Evolutionary conservation across 2,888 invertebrate species (phyloP).

Genomic region (Pseudeuparius sepicola): DNA sequence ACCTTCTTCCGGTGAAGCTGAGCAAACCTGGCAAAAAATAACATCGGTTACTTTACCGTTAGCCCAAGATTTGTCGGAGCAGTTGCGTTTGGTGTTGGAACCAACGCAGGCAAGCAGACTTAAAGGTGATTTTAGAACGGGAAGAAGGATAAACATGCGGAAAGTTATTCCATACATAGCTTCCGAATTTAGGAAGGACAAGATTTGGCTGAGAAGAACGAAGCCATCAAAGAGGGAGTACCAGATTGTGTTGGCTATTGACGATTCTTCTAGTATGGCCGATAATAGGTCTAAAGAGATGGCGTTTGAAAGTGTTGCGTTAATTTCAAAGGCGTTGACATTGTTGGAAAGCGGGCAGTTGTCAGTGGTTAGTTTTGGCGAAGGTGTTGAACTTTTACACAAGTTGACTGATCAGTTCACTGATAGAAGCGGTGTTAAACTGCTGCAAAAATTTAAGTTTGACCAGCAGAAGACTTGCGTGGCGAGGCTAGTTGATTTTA

Average conservation of each 20-base stretch:
- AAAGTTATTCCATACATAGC: conserved; percentile 98
- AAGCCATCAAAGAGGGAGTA: conserved; percentile 94
- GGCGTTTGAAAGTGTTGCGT: conserved; percentile 88
- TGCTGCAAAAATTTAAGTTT: conserved; percentile 75
- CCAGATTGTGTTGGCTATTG: conserved; percentile 91
- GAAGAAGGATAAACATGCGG: conserved; percentile 95
- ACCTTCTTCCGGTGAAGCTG: conserved; percentile 40
- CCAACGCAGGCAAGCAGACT: conserved; percentile 88
- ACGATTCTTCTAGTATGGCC: conserved; percentile 90
- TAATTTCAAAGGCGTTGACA: conserved; percentile 82
- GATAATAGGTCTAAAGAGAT: conserved; percentile 82
- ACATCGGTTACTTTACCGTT: conserved; percentile 50
- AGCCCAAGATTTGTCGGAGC: conserved; percentile 84
- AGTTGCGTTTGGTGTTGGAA: conserved; percentile 86
- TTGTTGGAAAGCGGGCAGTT: conserved; percentile 91
- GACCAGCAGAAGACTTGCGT: conserved; percentile 84
- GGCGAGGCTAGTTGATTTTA: conserved; percentile 70
- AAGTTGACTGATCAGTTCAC: conserved; percentile 78
- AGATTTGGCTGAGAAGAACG: conserved; percentile 94
- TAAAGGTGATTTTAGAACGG: conserved; percentile 93
- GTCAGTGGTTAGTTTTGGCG: conserved; percentile 86
- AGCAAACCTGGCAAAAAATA: conserved; percentile 51
- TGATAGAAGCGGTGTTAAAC: conserved; percentile 73
- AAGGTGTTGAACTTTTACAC: conserved; percentile 75
- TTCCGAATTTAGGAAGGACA: conserved; percentile 96